These are phyloP conservation scores for Xestia c-nigrum DNA, from an alignment of 2,888 invertebrate species.

Conservation along the genomic window DNA sequence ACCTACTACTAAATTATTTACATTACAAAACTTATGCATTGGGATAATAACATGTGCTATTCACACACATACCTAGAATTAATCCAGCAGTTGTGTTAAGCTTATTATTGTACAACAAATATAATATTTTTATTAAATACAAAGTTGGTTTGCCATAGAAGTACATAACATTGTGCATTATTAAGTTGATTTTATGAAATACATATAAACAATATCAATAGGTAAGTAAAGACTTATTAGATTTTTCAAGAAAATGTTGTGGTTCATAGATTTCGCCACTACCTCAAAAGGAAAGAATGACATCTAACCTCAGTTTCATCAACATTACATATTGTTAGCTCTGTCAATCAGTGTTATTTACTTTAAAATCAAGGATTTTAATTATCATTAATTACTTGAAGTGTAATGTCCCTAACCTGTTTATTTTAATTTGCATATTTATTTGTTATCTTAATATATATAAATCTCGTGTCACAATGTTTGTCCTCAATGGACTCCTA, in stretches of 20 bases:
- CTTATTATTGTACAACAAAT: neutral
- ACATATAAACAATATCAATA: neutral
- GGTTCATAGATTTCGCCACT: neutral
- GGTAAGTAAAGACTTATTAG: neutral
- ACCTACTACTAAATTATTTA: neutral
- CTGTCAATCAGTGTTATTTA: slow-evolving; percentile 16
- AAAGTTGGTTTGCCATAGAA: neutral
- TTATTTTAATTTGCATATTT: slow-evolving; percentile 26
- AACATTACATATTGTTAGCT: slow-evolving; percentile 11
- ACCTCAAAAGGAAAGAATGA: neutral
- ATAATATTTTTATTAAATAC: neutral
- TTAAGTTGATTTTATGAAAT: neutral
- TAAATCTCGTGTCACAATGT: no score
- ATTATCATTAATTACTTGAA: slow-evolving; percentile 45
- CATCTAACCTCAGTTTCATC: slow-evolving; percentile 10
- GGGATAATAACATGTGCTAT: neutral
- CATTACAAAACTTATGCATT: slow-evolving; percentile 11
- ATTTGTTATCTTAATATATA: no score
- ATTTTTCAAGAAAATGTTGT: neutral
- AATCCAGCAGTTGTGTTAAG: neutral
- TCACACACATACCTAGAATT: neutral
- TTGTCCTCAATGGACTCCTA: no score
- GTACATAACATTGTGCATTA: neutral
- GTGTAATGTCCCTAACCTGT: slow-evolving; percentile 34
- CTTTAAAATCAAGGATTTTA: slow-evolving; percentile 26